phyloP scores from a whole-genome alignment of 1,140 invertebrate species.

The Ceratosolen solmsi region DNA sequence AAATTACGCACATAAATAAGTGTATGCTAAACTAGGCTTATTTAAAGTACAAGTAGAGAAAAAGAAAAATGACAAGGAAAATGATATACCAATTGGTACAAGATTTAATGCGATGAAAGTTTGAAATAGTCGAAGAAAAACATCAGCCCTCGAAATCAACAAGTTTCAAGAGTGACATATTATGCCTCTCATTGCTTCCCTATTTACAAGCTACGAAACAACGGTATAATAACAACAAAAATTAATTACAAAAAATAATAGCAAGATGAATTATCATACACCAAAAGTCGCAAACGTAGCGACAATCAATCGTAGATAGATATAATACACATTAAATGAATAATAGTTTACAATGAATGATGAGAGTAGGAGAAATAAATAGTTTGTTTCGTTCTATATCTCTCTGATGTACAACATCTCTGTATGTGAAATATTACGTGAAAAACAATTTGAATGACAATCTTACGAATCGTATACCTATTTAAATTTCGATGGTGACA shows the following conservation, averaged over 20 bases:
- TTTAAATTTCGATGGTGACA: background rate
- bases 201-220: constrained; percentile 37
- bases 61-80: background rate
- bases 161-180: background rate
- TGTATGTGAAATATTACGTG: background rate
- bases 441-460: background rate
- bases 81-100: background rate
- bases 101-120: background rate
- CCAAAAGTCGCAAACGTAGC: constrained; percentile 20
- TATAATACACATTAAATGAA: constrained; percentile 35
- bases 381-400: background rate
- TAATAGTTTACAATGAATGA: constrained; percentile 33
- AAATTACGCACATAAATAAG: constrained; percentile 13
- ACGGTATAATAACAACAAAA: constrained; percentile 36
- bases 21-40: background rate
- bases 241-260: constrained; percentile 25
- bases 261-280: constrained; percentile 9
- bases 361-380: background rate
- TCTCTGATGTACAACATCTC: background rate
- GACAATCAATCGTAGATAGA: background rate
- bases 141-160: background rate
- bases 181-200: background rate
- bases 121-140: constrained; percentile 13
- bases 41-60: constrained; percentile 15
- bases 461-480: background rate